phyloP scores from a whole-genome alignment of 2,888 invertebrate species.

The Eudiplozoon nipponicum region DNA sequence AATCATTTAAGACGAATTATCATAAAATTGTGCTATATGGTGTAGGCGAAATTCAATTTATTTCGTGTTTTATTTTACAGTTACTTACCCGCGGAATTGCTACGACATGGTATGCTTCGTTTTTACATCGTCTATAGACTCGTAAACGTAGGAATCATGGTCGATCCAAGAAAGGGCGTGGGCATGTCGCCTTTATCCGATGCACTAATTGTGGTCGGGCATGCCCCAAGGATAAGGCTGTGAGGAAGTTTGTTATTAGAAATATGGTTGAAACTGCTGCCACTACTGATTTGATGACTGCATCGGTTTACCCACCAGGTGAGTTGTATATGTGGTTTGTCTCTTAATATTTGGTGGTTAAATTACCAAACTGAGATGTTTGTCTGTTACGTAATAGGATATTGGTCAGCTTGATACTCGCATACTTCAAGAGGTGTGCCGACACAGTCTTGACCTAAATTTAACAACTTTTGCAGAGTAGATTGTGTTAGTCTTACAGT shows the following conservation, averaged over 20 bases:
- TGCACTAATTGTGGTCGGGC: slow-evolving; percentile 97
- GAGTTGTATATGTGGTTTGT: slow-evolving; percentile 20
- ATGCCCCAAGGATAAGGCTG: slow-evolving; percentile 95
- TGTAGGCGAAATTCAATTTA: no score
- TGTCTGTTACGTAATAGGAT: neutral
- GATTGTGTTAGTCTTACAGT: neutral
- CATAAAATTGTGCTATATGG: no score
- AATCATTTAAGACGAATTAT: no score
- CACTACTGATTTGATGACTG: slow-evolving; percentile 80
- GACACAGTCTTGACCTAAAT: slow-evolving; percentile 3
- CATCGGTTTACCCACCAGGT: slow-evolving; percentile 49
- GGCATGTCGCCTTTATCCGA: slow-evolving; percentile 79
- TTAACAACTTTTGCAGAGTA: no score
- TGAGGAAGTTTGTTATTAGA: slow-evolving; percentile 84
- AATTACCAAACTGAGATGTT: neutral
- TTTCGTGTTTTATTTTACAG: no score
- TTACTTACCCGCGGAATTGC: no score
- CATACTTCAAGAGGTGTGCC: no score
- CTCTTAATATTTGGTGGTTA: neutral
- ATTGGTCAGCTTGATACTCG: no score
- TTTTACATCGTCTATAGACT: slow-evolving; percentile 35
- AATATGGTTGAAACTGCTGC: slow-evolving; percentile 90
- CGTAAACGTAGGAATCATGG: slow-evolving; percentile 92
- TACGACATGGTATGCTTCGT: no score
- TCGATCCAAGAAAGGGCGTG: slow-evolving; percentile 89